phyloP scores from a whole-genome alignment of 2,888 invertebrate species.

The Camptogramma bilineatum region DNA sequence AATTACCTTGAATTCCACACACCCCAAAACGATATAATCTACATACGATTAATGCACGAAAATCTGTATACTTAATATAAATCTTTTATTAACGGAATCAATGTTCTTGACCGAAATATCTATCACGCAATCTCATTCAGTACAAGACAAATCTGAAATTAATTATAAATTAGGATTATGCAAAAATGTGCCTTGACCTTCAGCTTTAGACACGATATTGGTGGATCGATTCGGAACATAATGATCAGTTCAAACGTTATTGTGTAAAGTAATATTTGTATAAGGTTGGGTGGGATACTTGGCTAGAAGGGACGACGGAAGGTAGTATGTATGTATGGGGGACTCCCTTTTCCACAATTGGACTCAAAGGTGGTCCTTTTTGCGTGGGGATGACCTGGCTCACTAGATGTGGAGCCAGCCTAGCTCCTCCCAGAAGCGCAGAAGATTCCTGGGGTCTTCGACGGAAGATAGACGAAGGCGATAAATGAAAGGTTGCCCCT shows the following conservation, averaged over 20 bases:
- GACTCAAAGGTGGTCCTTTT: no score
- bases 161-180: slow-evolving; percentile 18
- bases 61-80: slow-evolving; percentile 14
- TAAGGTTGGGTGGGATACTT: no score
- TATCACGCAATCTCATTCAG: slow-evolving; percentile 18
- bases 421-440: no score
- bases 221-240: neutral
- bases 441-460: no score
- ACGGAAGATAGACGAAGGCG: no score
- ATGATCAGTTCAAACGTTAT: neutral
- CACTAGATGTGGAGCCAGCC: no score
- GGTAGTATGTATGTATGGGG: no score
- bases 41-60: slow-evolving; percentile 23
- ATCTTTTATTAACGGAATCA: slow-evolving; percentile 15
- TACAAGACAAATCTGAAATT: slow-evolving; percentile 12
- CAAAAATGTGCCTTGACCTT: slow-evolving; percentile 23
- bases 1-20: slow-evolving; percentile 28
- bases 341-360: no score
- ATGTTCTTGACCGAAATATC: slow-evolving; percentile 30
- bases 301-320: no score
- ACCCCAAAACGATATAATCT: slow-evolving; percentile 19
- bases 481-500: no score
- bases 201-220: slow-evolving; percentile 1
- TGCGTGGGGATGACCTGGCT: no score
- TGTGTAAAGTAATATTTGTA: neutral